Base-by-base conservation (phyloP, 1,140 invertebrate species). In the Eciton burchellii region DNA sequence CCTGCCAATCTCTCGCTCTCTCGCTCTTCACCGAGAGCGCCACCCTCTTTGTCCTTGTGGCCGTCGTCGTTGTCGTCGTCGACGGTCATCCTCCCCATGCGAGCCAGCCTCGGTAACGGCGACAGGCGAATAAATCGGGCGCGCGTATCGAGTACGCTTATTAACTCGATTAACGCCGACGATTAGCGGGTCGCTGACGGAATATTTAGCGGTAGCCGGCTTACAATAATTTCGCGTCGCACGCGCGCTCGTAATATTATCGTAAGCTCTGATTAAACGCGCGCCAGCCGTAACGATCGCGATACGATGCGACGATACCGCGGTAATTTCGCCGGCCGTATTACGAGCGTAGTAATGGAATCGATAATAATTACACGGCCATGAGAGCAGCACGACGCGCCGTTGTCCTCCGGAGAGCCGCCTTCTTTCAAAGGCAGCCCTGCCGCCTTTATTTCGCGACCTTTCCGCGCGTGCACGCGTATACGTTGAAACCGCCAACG, bases 281-380 rank as follows among this genome's bases (percentile, higher is more conserved):
- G 79, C 83, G 60, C 83, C 63, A 56, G 72, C 74, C 87, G 84
- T 88, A 87, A 88, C 83, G 86, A 87, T 88, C 71, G 59, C 76
- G 43, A 79, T 79, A 59, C 43, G 82, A 81, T 88, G 85, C 59
- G 35, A 29, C 79, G 83, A 76, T n/a, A n/a, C 70, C 59, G 76
- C 77, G 49, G 87, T 76, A 88, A 88, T 88, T 88, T 85, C 62
- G 68, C 19, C 24, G 56, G 26, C 19, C 43, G 79, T 87, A 83
- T 88, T 88, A 87, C 72, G 70, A 66, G 66, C 76, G 84, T 72
- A 81, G 84, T 85, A 87, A 88, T 79, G 86, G 72, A 87, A 83
- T 88, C 65, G 73, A 85, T 88, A 88, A 88, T 82, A 85, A 88
- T 88, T 85, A 83, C 76, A 62, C 43, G 41, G 57, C 49, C 54